Base-by-base conservation (phyloP, 2,113 vertebrate species). In the Eulacestoma nigropectus region DNA sequence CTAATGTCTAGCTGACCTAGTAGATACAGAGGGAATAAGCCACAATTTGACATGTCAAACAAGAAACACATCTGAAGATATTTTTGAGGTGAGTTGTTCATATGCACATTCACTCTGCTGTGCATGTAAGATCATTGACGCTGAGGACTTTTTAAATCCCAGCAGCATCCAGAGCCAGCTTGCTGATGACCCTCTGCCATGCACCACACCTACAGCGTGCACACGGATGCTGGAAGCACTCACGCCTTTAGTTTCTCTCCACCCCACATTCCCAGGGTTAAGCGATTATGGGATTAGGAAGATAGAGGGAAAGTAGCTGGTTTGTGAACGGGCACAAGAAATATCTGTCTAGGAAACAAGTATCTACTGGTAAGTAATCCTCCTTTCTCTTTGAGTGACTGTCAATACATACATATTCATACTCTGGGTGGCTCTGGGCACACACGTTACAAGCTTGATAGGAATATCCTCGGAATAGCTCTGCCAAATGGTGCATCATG, bases 331-430 rank as follows among this genome's bases (percentile, higher is more conserved):
- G 49, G 62, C 74, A 87, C 37, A 60, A 96, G 95, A 94, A 87
- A 42, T 88, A 83, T 73, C 92, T 95, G 50, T 95, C 94, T 90
- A 94, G 92, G 92, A 95, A 97, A 94, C 78, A 90, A 83, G 79
- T 56, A 88, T 82, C 85, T 94, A 88, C 78, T 78, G 76, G 72
- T 63, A 96, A 76, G 91, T 47, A 94, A 93, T 77, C 56, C 59
- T 89, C 26, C 84, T 55, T 94, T 78, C 49, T 90, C 67, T 76
- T 14, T n/a, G 60, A 90, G 65, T 32, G 82, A 75, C 49, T 95
- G 50, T 89, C 82, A 62, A n/a, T 49, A 42, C 60, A 77, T 64
- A 81, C 41, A 65, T 69, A 93, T 77, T 87, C 84, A 81, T 74
- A 62, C 6, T 25, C 44, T 12, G 72, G 56, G 73, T 91, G 64